phyloP scores from a whole-genome alignment of 2,113 vertebrate genomes.

The Bolborhynchus lineola region DNA sequence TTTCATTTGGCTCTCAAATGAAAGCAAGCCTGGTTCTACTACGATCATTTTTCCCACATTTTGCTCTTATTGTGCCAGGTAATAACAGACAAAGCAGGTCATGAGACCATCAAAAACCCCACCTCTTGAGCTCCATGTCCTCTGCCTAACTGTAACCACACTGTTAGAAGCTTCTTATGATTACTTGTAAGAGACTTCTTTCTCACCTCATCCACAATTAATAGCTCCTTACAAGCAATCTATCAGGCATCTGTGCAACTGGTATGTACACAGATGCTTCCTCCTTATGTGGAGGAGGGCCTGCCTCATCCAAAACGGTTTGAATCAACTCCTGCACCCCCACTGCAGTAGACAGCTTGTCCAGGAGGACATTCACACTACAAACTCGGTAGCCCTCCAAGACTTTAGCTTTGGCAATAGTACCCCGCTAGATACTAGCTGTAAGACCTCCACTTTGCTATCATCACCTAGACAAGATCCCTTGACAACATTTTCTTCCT shows the following conservation, averaged over 20 bases:
- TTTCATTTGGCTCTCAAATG: not conserved
- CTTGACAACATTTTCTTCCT: not conserved
- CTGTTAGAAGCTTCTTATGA: not conserved
- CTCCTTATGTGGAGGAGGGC: not conserved
- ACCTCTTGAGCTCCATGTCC: not conserved
- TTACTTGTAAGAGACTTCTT: not conserved
- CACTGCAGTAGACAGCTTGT: not conserved
- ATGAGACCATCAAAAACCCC: not conserved
- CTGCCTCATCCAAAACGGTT: not conserved
- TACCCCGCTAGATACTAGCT: not conserved
- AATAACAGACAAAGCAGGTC: not conserved
- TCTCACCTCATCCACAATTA: not conserved
- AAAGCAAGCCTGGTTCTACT: not conserved
- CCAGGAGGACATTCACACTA: not conserved
- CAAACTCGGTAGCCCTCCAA: not conserved
- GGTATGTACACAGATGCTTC: not conserved
- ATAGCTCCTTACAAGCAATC: not conserved
- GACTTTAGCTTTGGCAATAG: not conserved
- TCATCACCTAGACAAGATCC: rapidly evolving
- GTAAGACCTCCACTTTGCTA: not conserved
- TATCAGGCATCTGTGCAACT: not conserved
- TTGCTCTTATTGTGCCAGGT: not conserved
- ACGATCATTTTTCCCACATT: not conserved
- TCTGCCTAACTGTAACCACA: not conserved
- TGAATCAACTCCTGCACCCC: not conserved